Conservation (phyloP, 2,888 invertebrate genomes). For the Lasius platythorax region DNA sequence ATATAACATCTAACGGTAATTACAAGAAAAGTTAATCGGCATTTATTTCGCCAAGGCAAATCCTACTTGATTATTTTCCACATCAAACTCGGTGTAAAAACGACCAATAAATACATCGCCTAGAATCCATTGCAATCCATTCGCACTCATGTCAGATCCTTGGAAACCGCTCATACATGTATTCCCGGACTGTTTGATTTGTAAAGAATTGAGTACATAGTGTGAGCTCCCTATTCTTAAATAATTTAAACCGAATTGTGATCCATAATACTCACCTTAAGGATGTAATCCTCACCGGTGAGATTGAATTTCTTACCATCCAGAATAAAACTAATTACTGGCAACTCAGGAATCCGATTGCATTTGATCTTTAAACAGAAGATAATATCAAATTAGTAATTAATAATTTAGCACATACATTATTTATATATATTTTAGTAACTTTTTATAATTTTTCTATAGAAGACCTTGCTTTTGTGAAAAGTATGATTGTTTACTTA, state of each 20-base stretch:
- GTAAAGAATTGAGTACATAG: too few relatives aligned
- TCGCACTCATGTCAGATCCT: too few relatives aligned
- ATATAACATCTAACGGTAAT: too few relatives aligned
- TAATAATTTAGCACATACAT: not conserved
- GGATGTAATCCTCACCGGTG: not conserved
- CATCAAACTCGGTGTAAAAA: too few relatives aligned
- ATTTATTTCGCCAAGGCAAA: too few relatives aligned
- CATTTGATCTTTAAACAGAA: not conserved
- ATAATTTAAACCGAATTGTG: too few relatives aligned
- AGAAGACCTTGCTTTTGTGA: slow-evolving; percentile 86
- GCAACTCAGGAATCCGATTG: not conserved
- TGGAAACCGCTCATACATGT: too few relatives aligned
- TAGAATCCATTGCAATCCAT: too few relatives aligned
- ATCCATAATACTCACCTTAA: not conserved
- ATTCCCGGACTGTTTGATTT: slow-evolving; percentile 81
- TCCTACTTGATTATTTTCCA: too few relatives aligned
- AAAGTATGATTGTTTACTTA: not conserved
- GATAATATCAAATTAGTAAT: not conserved
- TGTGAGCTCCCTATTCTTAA: too few relatives aligned
- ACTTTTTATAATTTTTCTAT: slow-evolving; percentile 83
- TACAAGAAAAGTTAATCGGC: too few relatives aligned
- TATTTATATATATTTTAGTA: not conserved
- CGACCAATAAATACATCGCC: too few relatives aligned
- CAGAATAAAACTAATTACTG: not conserved
- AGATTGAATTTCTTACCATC: not conserved